Evolutionary conservation across 37 sponge, comb jelly and placozoan genomes (phyloP), one percentile per base, ranked within the genome.

Genomic region (Hexactinellida sp.): DNA sequence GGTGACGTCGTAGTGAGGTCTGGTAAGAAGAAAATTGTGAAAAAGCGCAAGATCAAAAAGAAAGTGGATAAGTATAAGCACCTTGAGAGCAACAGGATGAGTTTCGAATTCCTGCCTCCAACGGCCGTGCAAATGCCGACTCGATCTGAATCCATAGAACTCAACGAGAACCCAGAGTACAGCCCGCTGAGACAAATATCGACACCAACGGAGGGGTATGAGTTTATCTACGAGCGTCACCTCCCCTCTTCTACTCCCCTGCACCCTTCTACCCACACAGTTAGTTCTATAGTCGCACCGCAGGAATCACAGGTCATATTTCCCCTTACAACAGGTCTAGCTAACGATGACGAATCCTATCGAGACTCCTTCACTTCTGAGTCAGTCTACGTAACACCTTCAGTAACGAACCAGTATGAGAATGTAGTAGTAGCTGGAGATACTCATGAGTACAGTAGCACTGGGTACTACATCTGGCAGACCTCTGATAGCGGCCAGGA

Each of bases 181-280:
- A 63, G 76, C 76, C 76, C 76, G 3, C 5, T 25, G 76, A 63
- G 76, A n/a, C 76, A 63, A 3, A n/a, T 28, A n/a, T 32, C 28
- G 3, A 7, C 76, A 25, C 13, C 25, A 21, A n/a, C 28, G 3
- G 76, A 63, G 25, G 30, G 34, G 3, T 63, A 63, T n/a, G 76
- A 63, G 76, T 63, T 63, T 63, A 63, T 63, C 25, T 63, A 32
- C 13, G 76, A 63, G 76, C 76, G 76, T n/a, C 76, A 63, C 1
- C 76, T 63, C 5, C 76, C 76, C 30, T 21, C 76, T 23, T 63
- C 76, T 7, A 63, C 76, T 1, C 76, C 76, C 13, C 76, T 63
- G 13, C 76, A 63, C 21, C 76, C 76, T 28, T 23, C 76, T 63
- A 10, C 76, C 30, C 76, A 10, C 16, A 47, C 52, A 47, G 52